Evolutionary conservation across 2,888 invertebrate species (phyloP), one percentile per base, ranked within the genome.

Genomic region (Netelia melanura): DNA sequence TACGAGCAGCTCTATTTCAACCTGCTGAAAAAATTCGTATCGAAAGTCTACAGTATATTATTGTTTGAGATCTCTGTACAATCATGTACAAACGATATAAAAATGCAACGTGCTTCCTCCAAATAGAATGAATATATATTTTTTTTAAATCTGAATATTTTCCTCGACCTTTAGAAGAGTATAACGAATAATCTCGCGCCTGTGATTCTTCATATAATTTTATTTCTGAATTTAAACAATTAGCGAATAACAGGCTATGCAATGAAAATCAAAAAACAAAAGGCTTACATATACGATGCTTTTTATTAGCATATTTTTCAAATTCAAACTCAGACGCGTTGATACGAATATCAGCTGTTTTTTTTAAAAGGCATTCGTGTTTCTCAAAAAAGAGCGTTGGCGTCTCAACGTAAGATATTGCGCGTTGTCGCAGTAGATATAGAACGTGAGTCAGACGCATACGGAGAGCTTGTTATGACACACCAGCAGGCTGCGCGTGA

Each of bases 391-490:
- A 17, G 61, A 81, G 25, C 67, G 17, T 25, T 17, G 10, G 58
- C 58, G 61, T 44, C 58, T 54, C 48, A 65, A 64, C 70, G 58
- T n/a, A 61, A 80, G 76, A 84, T 80, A 84, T 77, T 67, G 70
- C 85, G 78, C 70, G 84, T 81, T 61, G 77, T 65, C 76, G 64
- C 62, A 84, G 86, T 86, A 81, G 85, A 88, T 85, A 88, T 83
- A 79, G 84, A 78, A 70, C 76, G 44, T 87, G 86, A 88, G 84
- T 87, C 87, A 88, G 87, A 86, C 81, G 77, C 62, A 67, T 56
- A 84, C 84, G 72, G 68, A 81, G 79, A 86, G 78, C 68, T 72
- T 86, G 87, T 88, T 88, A 87, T 87, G 86, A 87, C 87, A 87
- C 85, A 86, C 78, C 25, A 77, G 80, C 25, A 77, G 80, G 54